Base-by-base conservation (phyloP, 2,888 invertebrate species). In the Drosophila quinaria region DNA sequence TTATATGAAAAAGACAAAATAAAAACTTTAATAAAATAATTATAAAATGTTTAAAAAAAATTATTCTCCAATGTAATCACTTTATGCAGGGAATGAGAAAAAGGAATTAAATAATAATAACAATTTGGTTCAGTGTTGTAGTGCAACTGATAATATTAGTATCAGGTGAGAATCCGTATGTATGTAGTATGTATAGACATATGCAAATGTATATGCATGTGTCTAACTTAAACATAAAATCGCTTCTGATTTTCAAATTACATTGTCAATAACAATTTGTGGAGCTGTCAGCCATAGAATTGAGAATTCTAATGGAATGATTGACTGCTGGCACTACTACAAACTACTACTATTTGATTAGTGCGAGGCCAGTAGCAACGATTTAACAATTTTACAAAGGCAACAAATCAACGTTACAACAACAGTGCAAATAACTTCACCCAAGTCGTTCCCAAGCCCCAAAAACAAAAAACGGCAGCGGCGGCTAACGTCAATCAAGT, bases 401-500 rank as follows among this genome's bases (percentile, higher is more conserved):
- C 62, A 52, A 56, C 67, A 59, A 52, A 51, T 39, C 67, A 76
- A 66, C 39, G 39, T 74, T 64, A 52, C 59, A 66, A 17, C 15
- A 41, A 44, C 39, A 52, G 51, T 67, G 51, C 19, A 62, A 66
- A 25, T 56, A 52, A 42, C 55, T 33, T 19, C 54, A 70, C 31
- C 46, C 62, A 58, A 39, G 44, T 60, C 39, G 33, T 46, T 51
- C 39, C 37, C 19, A 55, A 60, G n/a, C 54, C 51, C 52, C 25
- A 58, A 61, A 76, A 31, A n/a, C 15, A 29, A 29, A 29, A 47
- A 82, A 90, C 91, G 58, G 90, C 90, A 90, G 91, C 89, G 89
- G 81, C 91, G 82, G 89, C 88, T 90, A 90, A 87, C 76, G 90
- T 91, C 90, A 78, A 91, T 90, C 90, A 91, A 90, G 80, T 90